Conservation (phyloP, 37 sponge, comb jelly and placozoan species). For the Crambe crambe region DNA sequence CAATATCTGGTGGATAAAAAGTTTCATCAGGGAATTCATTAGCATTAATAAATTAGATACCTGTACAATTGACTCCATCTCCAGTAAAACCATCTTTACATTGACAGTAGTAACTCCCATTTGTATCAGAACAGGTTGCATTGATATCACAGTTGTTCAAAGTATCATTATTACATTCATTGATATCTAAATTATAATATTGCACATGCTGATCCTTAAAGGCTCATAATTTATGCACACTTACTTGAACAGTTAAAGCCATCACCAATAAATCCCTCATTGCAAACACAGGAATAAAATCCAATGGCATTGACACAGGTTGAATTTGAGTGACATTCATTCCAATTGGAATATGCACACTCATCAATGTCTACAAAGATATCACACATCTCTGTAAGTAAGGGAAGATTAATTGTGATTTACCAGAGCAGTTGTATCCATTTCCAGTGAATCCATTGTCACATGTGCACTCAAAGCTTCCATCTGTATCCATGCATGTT, state of each 20-base stretch:
- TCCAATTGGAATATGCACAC: background rate
- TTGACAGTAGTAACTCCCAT: constrained; percentile 44
- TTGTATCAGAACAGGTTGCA: constrained; percentile 32
- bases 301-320: constrained; percentile 7
- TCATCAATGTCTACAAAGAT: constrained; percentile 3
- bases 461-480: background rate
- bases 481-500: background rate
- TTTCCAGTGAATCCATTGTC: constrained; percentile 17
- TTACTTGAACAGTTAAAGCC: constrained; percentile 7
- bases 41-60: background rate
- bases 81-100: constrained; percentile 46
- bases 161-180: constrained; percentile 7
- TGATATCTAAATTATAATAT: background rate
- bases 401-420: background rate
- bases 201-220: background rate
- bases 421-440: constrained; percentile 2
- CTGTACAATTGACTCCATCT: constrained; percentile 28
- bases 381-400: background rate
- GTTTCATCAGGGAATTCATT: background rate
- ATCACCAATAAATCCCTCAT: constrained; percentile 8
- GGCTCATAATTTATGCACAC: background rate
- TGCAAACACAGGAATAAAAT: background rate
- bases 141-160: constrained; percentile 18
- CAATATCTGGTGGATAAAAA: no score
- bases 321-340: constrained; percentile 3